Conservation (phyloP, 2,797 vertebrate species). For the Philypnodon macrostomus region DNA sequence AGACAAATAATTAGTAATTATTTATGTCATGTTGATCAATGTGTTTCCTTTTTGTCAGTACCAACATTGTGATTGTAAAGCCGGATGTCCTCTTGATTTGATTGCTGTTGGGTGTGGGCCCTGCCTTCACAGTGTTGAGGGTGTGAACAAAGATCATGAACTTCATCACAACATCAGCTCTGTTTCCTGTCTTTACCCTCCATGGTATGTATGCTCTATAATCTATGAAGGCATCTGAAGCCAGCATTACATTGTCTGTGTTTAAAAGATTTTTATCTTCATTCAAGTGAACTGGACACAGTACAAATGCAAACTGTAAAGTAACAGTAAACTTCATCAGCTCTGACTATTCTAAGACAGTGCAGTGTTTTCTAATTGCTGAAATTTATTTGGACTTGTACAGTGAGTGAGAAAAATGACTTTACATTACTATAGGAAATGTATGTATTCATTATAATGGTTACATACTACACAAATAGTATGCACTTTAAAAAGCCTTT, state of each 20-base stretch:
- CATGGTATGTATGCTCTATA: neutral
- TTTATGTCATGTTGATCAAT: neutral
- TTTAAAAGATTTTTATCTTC: neutral
- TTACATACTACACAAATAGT: neutral
- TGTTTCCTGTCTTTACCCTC: constrained; percentile 28
- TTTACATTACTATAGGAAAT: neutral
- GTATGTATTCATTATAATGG: neutral
- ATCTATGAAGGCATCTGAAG: neutral
- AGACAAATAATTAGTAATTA: no score
- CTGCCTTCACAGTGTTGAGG: neutral
- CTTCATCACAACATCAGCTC: constrained; percentile 12
- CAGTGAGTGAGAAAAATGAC: no score
- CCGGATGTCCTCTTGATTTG: constrained; percentile 5
- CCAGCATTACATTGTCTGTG: neutral
- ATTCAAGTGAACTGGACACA: no score
- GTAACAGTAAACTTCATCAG: no score
- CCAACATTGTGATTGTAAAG: neutral
- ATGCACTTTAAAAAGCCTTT: neutral
- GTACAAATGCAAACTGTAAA: no score
- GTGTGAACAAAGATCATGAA: constrained; percentile 8
- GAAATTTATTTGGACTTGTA: no score
- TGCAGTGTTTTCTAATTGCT: no score
- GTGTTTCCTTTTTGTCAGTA: neutral
- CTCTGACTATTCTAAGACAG: no score
- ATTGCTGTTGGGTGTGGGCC: neutral